Conservation (phyloP, 1,140 invertebrate genomes). For the Heliothis subflexa region DNA sequence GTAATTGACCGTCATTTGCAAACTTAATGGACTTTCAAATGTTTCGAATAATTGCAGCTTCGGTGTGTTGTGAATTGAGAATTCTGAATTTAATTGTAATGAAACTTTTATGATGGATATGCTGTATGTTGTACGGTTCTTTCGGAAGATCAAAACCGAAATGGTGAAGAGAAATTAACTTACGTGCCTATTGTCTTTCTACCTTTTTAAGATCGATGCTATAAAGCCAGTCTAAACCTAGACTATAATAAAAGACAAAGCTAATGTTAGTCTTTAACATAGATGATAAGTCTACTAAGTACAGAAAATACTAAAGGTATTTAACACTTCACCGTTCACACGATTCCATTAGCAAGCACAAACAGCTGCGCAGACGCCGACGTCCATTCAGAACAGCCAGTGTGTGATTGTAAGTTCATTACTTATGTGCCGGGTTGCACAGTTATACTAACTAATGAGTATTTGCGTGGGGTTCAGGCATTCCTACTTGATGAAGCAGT, state of each 20-base stretch:
- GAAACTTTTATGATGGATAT: too few relatives aligned
- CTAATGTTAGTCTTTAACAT: too few relatives aligned
- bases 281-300: too few relatives aligned
- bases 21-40: constrained; percentile 23
- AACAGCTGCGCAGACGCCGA: background rate
- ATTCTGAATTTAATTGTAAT: too few relatives aligned
- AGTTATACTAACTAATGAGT: constrained; percentile 11
- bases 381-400: constrained; percentile 26
- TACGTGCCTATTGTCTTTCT: too few relatives aligned
- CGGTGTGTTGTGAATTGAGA: background rate
- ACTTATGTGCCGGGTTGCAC: constrained; percentile 6
- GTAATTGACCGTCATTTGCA: background rate
- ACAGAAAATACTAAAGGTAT: background rate
- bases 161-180: too few relatives aligned
- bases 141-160: too few relatives aligned
- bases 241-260: too few relatives aligned
- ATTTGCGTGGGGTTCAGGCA: background rate
- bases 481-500: background rate
- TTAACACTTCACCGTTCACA: constrained; percentile 15
- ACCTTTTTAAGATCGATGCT: too few relatives aligned
- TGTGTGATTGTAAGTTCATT: constrained; percentile 9
- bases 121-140: too few relatives aligned
- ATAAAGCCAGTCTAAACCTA: too few relatives aligned
- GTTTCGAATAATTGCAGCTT: background rate
- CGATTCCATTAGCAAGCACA: constrained; percentile 9